A percentile compares a stretch with the other conserved stretches of the same genome.
Evolutionary conservation across 2,888 invertebrate species (phyloP).

Genomic region (Xylophagus ater): DNA sequence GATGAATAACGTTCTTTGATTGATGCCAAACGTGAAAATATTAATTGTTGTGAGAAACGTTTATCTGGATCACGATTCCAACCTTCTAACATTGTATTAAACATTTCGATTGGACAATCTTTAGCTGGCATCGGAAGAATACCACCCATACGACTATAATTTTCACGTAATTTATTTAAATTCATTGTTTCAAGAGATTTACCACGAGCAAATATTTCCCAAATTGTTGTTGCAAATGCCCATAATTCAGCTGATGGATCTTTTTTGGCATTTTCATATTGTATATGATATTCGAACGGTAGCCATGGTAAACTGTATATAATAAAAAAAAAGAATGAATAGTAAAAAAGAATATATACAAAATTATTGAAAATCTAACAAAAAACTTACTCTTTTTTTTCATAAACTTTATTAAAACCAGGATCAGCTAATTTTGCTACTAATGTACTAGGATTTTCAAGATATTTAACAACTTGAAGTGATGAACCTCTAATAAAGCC

Average conservation of each 20-base stretch:
- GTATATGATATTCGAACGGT: conserved; percentile 68
- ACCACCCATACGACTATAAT: conserved; percentile 32
- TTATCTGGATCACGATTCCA: conserved; percentile 64
- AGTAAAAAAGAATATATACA: conserved; percentile 2
- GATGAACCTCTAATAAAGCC: conserved; percentile 75
- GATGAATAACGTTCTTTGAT: conserved; percentile 23
- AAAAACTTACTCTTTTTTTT: conserved; percentile 49
- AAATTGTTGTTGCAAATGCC: conserved; percentile 84
- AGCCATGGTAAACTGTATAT: conserved; percentile 75
- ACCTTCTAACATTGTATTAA: conserved; percentile 65
- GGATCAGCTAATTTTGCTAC: conserved; percentile 76
- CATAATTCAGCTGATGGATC: conserved; percentile 73
- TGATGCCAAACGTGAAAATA: conserved; percentile 44
- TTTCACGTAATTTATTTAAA: conserved; percentile 18
- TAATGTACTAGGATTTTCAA: conserved; percentile 50
- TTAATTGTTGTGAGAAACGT: conserved; percentile 68
- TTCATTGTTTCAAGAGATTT: conserved; percentile 37
- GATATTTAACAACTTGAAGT: conserved; percentile 64
- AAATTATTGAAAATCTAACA: conserved; percentile 10
- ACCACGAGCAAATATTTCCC: conserved; percentile 84
- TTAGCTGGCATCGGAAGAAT: conserved; percentile 57
- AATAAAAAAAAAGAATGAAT: conserved; percentile 2
- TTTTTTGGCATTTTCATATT: conserved; percentile 52
- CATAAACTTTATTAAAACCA: conserved; percentile 53
- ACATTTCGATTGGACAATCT: conserved; percentile 64